Percentiles rank a stretch among this genome's conserved stretches.
Conservation (phyloP, 2,888 invertebrate genomes). For the Linhomoeus sp. region DNA sequence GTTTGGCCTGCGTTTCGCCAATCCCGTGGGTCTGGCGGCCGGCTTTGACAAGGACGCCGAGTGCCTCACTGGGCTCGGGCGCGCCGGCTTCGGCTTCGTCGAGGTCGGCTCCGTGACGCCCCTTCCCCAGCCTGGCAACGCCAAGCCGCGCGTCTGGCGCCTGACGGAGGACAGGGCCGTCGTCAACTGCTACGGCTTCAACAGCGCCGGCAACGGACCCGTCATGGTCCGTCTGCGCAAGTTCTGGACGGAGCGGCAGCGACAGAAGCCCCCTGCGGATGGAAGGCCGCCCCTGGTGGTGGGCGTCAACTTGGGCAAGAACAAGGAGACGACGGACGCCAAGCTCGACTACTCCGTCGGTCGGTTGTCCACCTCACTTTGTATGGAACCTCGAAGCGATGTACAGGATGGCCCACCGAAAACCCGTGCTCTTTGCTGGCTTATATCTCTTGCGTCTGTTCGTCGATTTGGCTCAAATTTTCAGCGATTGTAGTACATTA, state of each 20-base stretch:
- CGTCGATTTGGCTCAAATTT: too few species aligned
- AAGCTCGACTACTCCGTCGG: background rate
- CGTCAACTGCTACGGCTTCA: conserved; percentile 63
- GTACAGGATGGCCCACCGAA: too few species aligned
- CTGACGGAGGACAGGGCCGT: conserved; percentile 62
- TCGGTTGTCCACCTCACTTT: too few species aligned
- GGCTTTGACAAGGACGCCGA: conserved; percentile 93
- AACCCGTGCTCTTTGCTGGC: too few species aligned
- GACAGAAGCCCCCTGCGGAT: background rate
- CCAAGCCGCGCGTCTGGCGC: conserved; percentile 75
- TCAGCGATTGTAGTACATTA: too few species aligned
- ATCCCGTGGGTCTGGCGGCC: conserved; percentile 83
- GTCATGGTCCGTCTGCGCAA: conserved; percentile 9
- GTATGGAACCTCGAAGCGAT: too few species aligned
- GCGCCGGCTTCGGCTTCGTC: conserved; percentile 51
- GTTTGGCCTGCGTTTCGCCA: conserved; percentile 40
- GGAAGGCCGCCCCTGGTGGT: conserved; percentile 34
- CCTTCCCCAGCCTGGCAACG: conserved; percentile 72
- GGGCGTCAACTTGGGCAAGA: conserved; percentile 89
- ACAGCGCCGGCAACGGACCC: conserved; percentile 63
- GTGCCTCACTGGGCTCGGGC: conserved; percentile 54
- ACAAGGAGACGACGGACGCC: conserved; percentile 31
- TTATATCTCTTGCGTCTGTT: too few species aligned
- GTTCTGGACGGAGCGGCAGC: background rate
- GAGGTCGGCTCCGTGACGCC: conserved; percentile 93